A percentile compares a stretch with the other conserved stretches of the same genome.
phyloP scores from a whole-genome alignment of 35 echinoderm and acorn worm genomes.

The Holothuria glaberrima region DNA sequence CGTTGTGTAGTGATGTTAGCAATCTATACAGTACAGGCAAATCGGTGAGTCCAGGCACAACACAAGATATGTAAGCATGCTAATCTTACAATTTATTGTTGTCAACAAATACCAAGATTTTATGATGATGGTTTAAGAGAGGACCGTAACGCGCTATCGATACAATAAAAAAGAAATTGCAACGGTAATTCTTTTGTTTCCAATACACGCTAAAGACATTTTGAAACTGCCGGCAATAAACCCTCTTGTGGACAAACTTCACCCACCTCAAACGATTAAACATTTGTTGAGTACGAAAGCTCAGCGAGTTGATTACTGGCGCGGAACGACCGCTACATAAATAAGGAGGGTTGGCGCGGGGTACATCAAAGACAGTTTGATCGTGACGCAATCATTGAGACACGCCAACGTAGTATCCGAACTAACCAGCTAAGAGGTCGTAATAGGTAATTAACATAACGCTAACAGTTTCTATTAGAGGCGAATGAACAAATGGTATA shows the following conservation, averaged over 20 bases:
- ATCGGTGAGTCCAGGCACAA: no score
- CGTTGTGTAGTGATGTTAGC: no score
- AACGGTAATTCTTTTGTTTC: conserved; percentile 40
- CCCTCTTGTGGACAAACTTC: background rate
- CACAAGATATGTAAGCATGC: background rate
- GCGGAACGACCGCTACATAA: conserved; percentile 24
- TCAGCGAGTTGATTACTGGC: background rate
- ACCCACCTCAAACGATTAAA: conserved; percentile 24
- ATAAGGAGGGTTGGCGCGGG: background rate
- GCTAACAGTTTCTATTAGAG: no score
- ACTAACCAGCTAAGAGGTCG: no score
- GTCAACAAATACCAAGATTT: conserved; percentile 16
- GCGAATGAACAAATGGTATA: no score
- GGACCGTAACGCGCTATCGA: background rate
- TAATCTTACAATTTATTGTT: conserved; percentile 23
- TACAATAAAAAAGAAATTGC: conserved; percentile 9
- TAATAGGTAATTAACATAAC: no score
- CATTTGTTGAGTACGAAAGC: background rate
- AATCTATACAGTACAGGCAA: no score
- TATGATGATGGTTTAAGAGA: conserved; percentile 32
- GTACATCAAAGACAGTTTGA: background rate
- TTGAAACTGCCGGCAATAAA: background rate
- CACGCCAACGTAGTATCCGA: no score
- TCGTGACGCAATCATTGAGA: no score
- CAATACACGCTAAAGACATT: background rate